Conservation (phyloP, 2,888 invertebrate species). For the Andrena bucephala region DNA sequence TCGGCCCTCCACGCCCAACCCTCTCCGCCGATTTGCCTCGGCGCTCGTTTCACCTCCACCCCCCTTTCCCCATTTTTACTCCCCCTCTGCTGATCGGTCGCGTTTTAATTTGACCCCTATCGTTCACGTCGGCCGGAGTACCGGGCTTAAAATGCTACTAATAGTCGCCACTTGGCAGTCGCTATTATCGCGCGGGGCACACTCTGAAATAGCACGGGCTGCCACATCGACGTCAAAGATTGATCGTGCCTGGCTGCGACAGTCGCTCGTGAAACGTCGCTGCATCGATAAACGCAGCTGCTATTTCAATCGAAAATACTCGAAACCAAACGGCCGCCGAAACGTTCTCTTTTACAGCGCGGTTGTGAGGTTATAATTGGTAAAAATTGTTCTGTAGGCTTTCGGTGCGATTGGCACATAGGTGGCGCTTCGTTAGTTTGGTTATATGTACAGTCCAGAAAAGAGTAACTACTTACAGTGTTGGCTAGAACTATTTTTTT, state of each 20-base stretch:
- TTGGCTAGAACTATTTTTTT: too few relatives aligned
- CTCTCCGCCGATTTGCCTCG: constrained; percentile 35
- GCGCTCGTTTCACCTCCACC: constrained; percentile 25
- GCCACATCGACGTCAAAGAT: constrained; percentile 62
- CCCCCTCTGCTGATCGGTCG: constrained; percentile 11
- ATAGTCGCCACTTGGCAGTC: constrained; percentile 68
- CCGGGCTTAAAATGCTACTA: constrained; percentile 63
- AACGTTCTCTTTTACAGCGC: not conserved
- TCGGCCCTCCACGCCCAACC: constrained; percentile 47
- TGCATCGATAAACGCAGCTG: constrained; percentile 35
- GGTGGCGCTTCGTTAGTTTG: too few relatives aligned
- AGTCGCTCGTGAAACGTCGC: constrained; percentile 38
- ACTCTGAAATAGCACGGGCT: constrained; percentile 58
- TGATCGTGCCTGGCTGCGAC: constrained; percentile 59
- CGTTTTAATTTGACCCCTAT: constrained; percentile 59
- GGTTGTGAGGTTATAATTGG: not conserved
- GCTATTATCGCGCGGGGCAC: constrained; percentile 66
- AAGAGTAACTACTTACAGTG: too few relatives aligned
- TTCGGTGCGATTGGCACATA: not conserved
- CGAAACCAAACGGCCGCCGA: not conserved
- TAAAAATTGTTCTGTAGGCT: not conserved
- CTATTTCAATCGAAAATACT: not conserved
- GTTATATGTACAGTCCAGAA: too few relatives aligned
- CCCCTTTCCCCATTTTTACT: constrained; percentile 14
- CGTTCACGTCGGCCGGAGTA: constrained; percentile 45